A percentile compares a stretch with the other conserved stretches of the same genome.
Evolutionary conservation across 1,140 invertebrate species (phyloP).

Genomic region (Berghia stephanieae): DNA sequence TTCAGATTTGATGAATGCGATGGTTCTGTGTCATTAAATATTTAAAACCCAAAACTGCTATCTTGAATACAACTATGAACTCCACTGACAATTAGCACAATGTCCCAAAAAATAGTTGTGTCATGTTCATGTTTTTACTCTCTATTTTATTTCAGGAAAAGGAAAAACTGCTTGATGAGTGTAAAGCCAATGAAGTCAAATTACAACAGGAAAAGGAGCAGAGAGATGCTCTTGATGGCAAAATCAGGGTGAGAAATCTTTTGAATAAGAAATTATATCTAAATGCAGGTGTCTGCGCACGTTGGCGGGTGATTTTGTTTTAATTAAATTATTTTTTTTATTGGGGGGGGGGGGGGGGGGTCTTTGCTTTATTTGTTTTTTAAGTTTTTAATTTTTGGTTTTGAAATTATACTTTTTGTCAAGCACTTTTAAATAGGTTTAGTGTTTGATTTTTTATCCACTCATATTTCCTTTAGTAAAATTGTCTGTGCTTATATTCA

Average conservation of each 20-base stretch:
- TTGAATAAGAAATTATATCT: slow-evolving; percentile 9
- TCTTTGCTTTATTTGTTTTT: too few relatives aligned
- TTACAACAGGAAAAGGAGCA: slow-evolving; percentile 71
- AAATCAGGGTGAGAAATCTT: slow-evolving; percentile 55
- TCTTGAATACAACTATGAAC: too few relatives aligned
- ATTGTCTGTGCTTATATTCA: too few relatives aligned
- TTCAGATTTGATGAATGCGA: too few relatives aligned
- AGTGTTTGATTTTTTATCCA: too few relatives aligned
- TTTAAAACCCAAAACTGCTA: too few relatives aligned
- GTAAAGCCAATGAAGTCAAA: slow-evolving; percentile 72
- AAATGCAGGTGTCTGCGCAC: neutral
- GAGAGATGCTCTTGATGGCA: slow-evolving; percentile 68
- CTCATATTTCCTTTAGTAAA: too few relatives aligned
- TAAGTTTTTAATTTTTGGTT: too few relatives aligned
- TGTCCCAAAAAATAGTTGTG: neutral
- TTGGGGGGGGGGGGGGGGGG: too few relatives aligned
- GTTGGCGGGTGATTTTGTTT: neutral
- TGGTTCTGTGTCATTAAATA: too few relatives aligned
- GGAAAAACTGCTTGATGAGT: slow-evolving; percentile 72
- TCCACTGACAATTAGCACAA: neutral
- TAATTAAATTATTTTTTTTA: neutral
- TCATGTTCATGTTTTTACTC: slow-evolving; percentile 12
- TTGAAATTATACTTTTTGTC: too few relatives aligned
- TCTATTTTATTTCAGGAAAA: slow-evolving; percentile 67
- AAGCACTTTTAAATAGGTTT: too few relatives aligned